A percentile compares a stretch with the other conserved stretches of the same genome.
phyloP scores from a whole-genome alignment of 2,888 invertebrate species.

The Lepidocyrtoides sp. region DNA sequence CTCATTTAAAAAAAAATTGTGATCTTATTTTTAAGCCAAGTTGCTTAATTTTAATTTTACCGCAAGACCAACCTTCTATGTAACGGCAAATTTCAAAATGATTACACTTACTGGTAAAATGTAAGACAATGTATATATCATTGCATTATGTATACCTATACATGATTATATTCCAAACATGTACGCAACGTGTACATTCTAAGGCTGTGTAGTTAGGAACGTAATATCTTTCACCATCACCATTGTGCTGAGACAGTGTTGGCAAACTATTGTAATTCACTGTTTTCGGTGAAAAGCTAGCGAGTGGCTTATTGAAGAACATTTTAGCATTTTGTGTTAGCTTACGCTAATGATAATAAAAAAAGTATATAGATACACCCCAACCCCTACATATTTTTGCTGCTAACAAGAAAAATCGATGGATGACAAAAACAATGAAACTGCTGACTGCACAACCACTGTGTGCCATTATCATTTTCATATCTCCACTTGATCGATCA shows the following conservation, averaged over 20 bases:
- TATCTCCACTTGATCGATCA: conserved; percentile 73
- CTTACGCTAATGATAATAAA: neutral
- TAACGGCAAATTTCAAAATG: conserved; percentile 24
- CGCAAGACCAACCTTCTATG: neutral
- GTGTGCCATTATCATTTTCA: neutral
- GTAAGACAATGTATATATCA: neutral
- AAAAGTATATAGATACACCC: conserved; percentile 8
- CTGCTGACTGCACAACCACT: conserved; percentile 70
- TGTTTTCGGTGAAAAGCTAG: conserved; percentile 46
- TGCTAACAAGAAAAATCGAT: conserved; percentile 66
- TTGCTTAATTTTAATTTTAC: conserved; percentile 25
- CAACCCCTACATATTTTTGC: too few species aligned
- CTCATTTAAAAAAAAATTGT: neutral
- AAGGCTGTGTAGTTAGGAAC: neutral
- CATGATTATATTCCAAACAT: neutral
- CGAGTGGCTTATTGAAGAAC: conserved; percentile 65
- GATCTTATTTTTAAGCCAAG: conserved; percentile 31
- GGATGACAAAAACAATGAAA: conserved; percentile 78
- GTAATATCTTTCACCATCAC: conserved; percentile 8
- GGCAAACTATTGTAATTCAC: conserved; percentile 45
- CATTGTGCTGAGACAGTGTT: conserved; percentile 19
- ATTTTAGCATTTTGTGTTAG: neutral
- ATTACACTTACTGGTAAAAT: too few species aligned
- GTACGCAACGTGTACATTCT: neutral
- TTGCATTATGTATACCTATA: neutral